These are phyloP conservation scores for Lypha dubia DNA, from an alignment of 2,888 invertebrate species.

Conservation along the genomic window DNA sequence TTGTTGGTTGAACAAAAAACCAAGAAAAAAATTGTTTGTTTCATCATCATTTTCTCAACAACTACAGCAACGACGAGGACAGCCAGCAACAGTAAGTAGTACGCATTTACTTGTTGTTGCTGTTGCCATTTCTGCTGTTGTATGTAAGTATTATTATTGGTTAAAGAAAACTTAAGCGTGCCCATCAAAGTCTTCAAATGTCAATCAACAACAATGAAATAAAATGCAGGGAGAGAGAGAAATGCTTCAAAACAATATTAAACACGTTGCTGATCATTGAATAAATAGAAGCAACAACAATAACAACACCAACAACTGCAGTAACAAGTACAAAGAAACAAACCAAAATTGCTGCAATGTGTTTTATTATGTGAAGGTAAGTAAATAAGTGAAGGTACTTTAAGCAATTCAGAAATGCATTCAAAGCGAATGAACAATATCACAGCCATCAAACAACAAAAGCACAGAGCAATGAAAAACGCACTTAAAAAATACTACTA, in stretches of 20 bases:
- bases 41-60: conserved; percentile 12
- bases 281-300: conserved; percentile 34
- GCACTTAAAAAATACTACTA: conserved; percentile 44
- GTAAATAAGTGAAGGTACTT: conserved; percentile 57
- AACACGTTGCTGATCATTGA: conserved; percentile 61
- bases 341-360: conserved; percentile 54
- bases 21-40: conserved; percentile 21
- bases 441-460: conserved; percentile 2
- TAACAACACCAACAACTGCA: conserved; percentile 29
- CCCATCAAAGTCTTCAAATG: conserved; percentile 78
- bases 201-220: conserved; percentile 76
- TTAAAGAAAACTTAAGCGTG: conserved; percentile 73
- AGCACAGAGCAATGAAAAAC: conserved; percentile 26
- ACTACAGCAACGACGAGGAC: not conserved
- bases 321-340: conserved; percentile 8
- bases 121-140: no score
- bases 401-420: conserved; percentile 48
- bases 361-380: conserved; percentile 60
- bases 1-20: not conserved
- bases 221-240: conserved; percentile 42
- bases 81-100: not conserved
- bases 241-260: conserved; percentile 33
- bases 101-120: conserved; percentile 12
- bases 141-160: no score
- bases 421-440: conserved; percentile 46